Evolutionary conservation across 2,113 vertebrate genomes (phyloP), one percentile per base, ranked within the genome.

Genomic region (Chaetodon trifascialis): DNA sequence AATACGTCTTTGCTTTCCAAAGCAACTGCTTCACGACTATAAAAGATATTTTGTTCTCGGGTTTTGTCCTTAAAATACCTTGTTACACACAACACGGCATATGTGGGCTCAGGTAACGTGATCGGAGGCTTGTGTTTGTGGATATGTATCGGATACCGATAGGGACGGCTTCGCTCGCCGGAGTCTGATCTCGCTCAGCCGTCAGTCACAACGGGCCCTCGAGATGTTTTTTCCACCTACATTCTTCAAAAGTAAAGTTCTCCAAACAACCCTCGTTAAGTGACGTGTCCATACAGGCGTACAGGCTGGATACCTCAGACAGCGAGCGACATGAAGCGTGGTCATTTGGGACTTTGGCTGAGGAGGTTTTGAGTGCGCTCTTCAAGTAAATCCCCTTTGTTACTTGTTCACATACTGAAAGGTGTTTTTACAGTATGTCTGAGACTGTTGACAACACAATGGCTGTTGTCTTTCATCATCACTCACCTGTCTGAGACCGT

Each of bases 61-160:
- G 73, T 86, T 86, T 82, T 87, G 85, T 92, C 65, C 84, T 73
- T 84, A 80, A 89, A 91, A 89, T 86, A 83, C 74, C 79, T 52
- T 25, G 62, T 63, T 54, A 51, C 74, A 80, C 69, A 88, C 86
- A 92, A 85, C 70, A 56, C 55, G 19, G 36, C 60, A 65, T 52
- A 80, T 81, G 73, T 70, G 79, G 65, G 81, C 76, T 82, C 42
- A 54, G 75, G 92, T 91, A 92, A 93, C 46, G 60, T 49, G 84
- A 92, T 83, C 78, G 59, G 55, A 70, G 69, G 55, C 66, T 78
- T 76, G 78, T 69, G 69, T 81, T 84, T 76, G 38, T 67, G 70
- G 64, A 81, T 63, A 56, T 63, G 73, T 85, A 86, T 86, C 71
- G 78, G 68, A 80, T 75, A 73, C 76, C 74, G 67, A 68, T 49